A percentile compares a stretch with the other conserved stretches of the same genome.
phyloP scores from a whole-genome alignment of 1,140 invertebrate species.

The Hormaphis cornu region DNA sequence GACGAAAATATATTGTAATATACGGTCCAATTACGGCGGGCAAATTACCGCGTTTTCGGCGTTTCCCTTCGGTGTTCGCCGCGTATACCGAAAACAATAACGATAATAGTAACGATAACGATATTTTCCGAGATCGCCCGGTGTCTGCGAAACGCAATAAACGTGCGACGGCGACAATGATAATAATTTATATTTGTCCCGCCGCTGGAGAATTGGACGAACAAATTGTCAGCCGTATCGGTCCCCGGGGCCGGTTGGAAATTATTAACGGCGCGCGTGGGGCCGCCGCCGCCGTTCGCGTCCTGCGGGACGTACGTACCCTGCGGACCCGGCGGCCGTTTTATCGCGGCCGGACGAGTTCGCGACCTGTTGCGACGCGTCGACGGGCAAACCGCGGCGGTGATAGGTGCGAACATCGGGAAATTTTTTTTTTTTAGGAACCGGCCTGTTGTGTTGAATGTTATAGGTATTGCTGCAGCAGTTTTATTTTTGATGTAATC shows the following conservation, averaged over 20 bases:
- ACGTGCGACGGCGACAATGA: neutral
- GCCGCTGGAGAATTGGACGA: slow-evolving; percentile 21
- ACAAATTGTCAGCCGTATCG: slow-evolving; percentile 30
- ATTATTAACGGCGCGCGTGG: slow-evolving; percentile 7
- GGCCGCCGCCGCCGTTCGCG: neutral
- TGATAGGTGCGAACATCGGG: too few species aligned
- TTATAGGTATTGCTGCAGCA: too few species aligned
- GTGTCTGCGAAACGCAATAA: neutral
- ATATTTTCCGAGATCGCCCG: neutral
- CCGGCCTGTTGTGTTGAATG: too few species aligned
- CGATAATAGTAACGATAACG: neutral
- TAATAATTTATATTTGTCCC: slow-evolving; percentile 22
- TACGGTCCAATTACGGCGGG: too few species aligned
- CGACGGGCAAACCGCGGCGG: neutral
- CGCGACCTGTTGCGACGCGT: neutral
- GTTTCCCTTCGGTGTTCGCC: too few species aligned
- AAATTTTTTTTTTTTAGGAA: too few species aligned
- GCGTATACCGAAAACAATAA: neutral
- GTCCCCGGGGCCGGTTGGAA: slow-evolving; percentile 7
- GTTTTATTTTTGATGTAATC: too few species aligned
- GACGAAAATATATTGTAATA: too few species aligned
- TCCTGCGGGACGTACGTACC: neutral
- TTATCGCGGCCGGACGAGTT: neutral
- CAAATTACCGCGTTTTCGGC: too few species aligned
- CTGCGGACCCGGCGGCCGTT: neutral